phyloP scores from a whole-genome alignment of 2,797 vertebrate species.

The Sebastes matsubarae region DNA sequence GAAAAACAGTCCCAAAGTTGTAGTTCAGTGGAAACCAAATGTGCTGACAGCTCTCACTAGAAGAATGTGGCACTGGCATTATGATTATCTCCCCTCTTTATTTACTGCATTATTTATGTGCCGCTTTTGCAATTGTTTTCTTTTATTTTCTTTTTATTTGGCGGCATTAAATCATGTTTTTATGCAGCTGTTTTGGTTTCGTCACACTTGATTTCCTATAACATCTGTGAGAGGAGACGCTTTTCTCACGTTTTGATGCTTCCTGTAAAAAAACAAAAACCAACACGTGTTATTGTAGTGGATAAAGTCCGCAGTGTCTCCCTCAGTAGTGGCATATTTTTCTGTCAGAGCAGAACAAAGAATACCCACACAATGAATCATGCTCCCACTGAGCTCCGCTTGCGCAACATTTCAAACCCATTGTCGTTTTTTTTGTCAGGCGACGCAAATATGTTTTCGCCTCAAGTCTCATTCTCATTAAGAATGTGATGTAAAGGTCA shows the following conservation, averaged over 20 bases:
- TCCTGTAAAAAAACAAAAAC: constrained; percentile 19
- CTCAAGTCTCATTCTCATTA: constrained; percentile 41
- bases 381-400: constrained; percentile 24
- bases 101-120: constrained; percentile 43
- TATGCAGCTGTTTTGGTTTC: constrained; percentile 62
- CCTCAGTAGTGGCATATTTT: constrained; percentile 33
- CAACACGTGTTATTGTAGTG: neutral
- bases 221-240: constrained; percentile 47
- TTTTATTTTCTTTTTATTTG: constrained; percentile 27
- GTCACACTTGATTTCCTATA: constrained; percentile 44
- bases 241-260: constrained; percentile 59
- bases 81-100: constrained; percentile 49
- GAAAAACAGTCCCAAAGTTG: constrained; percentile 55
- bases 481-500: constrained; percentile 54
- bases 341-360: constrained; percentile 32
- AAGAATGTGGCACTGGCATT: constrained; percentile 61
- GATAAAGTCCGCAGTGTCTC: constrained; percentile 21
- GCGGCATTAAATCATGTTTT: constrained; percentile 25
- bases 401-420: constrained; percentile 39
- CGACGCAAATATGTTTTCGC: constrained; percentile 47
- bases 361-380: constrained; percentile 36
- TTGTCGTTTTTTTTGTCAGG: constrained; percentile 30
- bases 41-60: constrained; percentile 46
- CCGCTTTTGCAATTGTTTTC: constrained; percentile 36
- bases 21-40: constrained; percentile 30